Conservation (phyloP, 2,888 invertebrate species). For the Coleophora flavipennella region DNA sequence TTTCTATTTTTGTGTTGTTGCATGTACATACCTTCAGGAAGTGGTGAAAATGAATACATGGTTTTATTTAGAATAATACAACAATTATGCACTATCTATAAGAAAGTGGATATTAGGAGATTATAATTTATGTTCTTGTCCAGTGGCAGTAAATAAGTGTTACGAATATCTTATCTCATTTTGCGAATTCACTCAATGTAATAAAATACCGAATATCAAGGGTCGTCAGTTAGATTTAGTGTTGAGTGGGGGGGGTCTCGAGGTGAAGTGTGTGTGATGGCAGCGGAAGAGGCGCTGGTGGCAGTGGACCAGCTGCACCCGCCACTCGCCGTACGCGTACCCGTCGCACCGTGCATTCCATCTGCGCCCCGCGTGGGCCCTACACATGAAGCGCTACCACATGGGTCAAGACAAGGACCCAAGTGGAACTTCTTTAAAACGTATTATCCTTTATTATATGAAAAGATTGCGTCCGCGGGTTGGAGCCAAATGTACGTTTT, state of each 20-base stretch:
- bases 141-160: not conserved
- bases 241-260: not conserved
- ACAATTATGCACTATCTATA: slow-evolving; percentile 5
- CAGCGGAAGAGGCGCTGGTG: not conserved
- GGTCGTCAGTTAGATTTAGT: not conserved
- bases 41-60: slow-evolving; percentile 15
- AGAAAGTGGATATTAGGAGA: not conserved
- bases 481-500: too few relatives aligned
- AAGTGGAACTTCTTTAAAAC: slow-evolving; percentile 1
- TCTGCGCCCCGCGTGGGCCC: too few relatives aligned
- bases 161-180: not conserved
- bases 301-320: not conserved
- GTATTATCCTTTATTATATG: not conserved
- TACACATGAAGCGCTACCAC: not conserved
- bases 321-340: not conserved
- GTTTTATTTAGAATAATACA: slow-evolving; percentile 15
- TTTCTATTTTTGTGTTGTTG: slow-evolving; percentile 12
- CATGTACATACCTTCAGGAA: slow-evolving; percentile 17
- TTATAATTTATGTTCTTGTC: not conserved
- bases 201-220: not conserved
- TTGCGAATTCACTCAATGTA: not conserved
- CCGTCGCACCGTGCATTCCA: too few relatives aligned
- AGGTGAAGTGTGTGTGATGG: not conserved
- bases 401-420: not conserved
- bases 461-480: too few relatives aligned